These are phyloP conservation scores for Rousettus madagascariensis DNA, from an alignment of 2,797 vertebrate genomes.

Conservation along the genomic window DNA sequence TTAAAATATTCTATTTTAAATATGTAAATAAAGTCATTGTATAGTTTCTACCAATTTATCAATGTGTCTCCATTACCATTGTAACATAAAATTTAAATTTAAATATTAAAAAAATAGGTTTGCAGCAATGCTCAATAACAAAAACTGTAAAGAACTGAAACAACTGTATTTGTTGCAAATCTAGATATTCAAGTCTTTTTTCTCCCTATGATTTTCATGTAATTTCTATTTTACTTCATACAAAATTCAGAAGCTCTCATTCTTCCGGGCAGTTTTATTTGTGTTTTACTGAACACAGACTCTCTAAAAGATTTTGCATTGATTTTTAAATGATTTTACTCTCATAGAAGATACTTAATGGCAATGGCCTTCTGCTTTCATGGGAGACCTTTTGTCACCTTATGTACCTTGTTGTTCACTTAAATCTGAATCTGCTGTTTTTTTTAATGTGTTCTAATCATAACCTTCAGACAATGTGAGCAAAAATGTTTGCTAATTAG, in stretches of 20 bases:
- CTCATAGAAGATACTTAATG: conserved; percentile 42
- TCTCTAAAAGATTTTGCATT: conserved; percentile 47
- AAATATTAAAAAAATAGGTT: neutral
- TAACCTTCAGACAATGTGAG: conserved; percentile 69
- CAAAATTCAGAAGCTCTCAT: conserved; percentile 58
- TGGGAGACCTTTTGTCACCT: conserved; percentile 38
- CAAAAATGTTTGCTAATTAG: conserved; percentile 59
- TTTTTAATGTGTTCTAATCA: conserved; percentile 61
- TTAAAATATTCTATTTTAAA: neutral
- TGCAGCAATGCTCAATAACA: neutral
- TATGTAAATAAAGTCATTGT: neutral
- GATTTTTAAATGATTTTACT: conserved; percentile 57
- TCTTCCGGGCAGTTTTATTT: conserved; percentile 21
- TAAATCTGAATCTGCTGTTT: conserved; percentile 28
- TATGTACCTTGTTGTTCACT: conserved; percentile 17
- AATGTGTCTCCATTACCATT: neutral
- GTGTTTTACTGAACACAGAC: conserved; percentile 35
- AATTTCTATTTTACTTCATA: conserved; percentile 10
- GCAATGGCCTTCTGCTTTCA: conserved; percentile 5
- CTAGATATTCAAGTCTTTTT: neutral
- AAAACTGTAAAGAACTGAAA: neutral
- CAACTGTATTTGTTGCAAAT: neutral
- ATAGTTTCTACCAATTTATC: neutral
- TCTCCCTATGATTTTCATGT: neutral
- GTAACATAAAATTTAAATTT: neutral